Base-by-base conservation (phyloP, 2,797 vertebrate species). In the Tauraco hartlaubi region DNA sequence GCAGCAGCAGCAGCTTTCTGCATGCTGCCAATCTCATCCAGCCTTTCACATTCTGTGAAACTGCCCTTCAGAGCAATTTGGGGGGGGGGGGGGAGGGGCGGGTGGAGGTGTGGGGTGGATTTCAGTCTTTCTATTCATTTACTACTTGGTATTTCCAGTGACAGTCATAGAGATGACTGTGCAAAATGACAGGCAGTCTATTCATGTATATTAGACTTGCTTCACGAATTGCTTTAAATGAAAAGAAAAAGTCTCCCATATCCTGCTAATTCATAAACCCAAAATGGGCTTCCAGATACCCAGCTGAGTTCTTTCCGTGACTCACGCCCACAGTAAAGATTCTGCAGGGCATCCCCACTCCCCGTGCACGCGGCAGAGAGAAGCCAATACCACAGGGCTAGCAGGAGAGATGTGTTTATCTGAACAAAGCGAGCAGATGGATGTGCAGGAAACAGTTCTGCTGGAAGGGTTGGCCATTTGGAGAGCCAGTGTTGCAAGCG, bases 401-500 rank as follows among this genome's bases (percentile, higher is more conserved):
- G 82, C 58, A 52, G 62, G 82, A 92, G 62, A 89, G 62, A 81
- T 0, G 9, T 74, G 66, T 90, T 94, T 82, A 73, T 88, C 74
- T 35, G 64, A 85, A 88, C 85, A 64, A 63, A 85, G 68, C 0
- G 8, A 94, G 96, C 94, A 95, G 94, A 95, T 93, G 93, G 92
- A 85, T 63, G 56, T 63, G 77, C 93, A 64, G 84, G 85, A 95
- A 95, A 89, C 77, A 48, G 74, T 88, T 85, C 90, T 85, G 91
- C 82, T 95, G 88, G 80, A 92, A 76, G 91, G 82, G 83, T 0
- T 87, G 85, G 93, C 80, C 96, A 91, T 91, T 96, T 95, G 94
- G 88, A 90, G 43, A 88, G 63, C 52, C 85, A 67, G 62, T 0
- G 2, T 7, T 93, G 79, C 85, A 87, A 94, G 56, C 0, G 6